phyloP scores from a whole-genome alignment of 2,113 vertebrate species.

The Neopipo cinnamomea region DNA sequence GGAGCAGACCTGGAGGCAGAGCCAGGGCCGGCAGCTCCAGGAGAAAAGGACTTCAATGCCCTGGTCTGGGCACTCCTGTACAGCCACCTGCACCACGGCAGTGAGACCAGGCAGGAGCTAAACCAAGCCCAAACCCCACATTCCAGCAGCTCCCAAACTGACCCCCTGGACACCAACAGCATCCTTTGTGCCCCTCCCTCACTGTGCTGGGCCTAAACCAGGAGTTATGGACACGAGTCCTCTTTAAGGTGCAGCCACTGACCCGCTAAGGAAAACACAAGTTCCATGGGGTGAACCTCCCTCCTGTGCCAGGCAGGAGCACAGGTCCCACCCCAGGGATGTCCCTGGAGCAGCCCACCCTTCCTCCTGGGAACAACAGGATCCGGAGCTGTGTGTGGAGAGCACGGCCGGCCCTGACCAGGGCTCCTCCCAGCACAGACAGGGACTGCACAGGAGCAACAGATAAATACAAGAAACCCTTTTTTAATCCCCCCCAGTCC shows the following conservation, averaged over 20 bases:
- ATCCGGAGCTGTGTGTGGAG: accelerated
- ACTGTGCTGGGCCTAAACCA: accelerated
- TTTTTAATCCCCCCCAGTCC: neutral
- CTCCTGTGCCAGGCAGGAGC: neutral
- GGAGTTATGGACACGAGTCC: accelerated
- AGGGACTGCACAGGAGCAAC: neutral
- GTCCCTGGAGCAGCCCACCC: neutral
- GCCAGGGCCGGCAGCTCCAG: neutral
- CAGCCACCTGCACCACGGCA: accelerated
- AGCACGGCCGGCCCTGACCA: too few relatives aligned
- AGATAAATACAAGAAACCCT: neutral
- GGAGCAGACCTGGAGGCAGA: neutral
- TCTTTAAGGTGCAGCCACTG: neutral
- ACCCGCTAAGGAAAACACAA: accelerated
- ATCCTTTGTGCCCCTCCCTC: accelerated
- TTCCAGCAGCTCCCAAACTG: accelerated
- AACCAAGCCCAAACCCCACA: accelerated
- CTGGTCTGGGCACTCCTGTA: accelerated
- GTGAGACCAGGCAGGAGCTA: neutral
- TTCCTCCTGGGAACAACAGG: accelerated
- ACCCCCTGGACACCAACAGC: neutral
- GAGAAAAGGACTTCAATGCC: neutral
- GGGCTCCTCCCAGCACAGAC: neutral
- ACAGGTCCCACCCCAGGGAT: accelerated
- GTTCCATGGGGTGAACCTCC: neutral